Evolutionary conservation across 2,888 invertebrate genomes (phyloP).

Genomic region (Apamea sordens): DNA sequence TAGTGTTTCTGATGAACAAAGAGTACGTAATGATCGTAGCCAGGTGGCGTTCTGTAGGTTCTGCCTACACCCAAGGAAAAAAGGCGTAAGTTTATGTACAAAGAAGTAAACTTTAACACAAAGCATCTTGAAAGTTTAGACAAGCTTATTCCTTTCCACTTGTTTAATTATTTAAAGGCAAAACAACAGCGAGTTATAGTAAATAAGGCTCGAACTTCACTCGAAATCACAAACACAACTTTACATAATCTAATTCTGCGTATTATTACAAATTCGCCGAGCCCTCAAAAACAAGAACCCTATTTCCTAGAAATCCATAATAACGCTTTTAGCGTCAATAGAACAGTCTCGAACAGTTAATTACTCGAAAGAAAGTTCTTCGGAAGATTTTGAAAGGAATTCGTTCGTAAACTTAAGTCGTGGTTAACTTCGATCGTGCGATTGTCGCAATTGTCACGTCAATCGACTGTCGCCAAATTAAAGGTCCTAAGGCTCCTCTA

Average conservation of each 20-base stretch:
- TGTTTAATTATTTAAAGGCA: not conserved
- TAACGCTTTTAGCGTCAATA: constrained; percentile 43
- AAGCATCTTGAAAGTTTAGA: not conserved
- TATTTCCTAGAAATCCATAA: constrained; percentile 33
- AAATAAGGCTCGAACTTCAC: constrained; percentile 20
- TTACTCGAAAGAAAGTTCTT: constrained; percentile 58
- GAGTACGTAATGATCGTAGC: not conserved
- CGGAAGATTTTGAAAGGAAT: constrained; percentile 43
- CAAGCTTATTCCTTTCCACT: too few relatives aligned
- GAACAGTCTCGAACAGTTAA: constrained; percentile 46
- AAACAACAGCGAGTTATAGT: constrained; percentile 10
- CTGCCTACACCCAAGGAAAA: not conserved
- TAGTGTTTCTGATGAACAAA: not conserved
- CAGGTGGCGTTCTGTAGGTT: not conserved
- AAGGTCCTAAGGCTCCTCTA: constrained; percentile 58
- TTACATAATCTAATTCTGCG: constrained; percentile 32
- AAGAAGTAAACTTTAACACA: not conserved
- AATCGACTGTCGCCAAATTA: constrained; percentile 65
- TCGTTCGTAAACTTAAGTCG: constrained; percentile 48
- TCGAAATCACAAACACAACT: constrained; percentile 40
- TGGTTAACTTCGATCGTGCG: constrained; percentile 34
- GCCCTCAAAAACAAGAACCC: constrained; percentile 20
- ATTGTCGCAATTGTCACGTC: constrained; percentile 58
- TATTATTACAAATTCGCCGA: constrained; percentile 40
- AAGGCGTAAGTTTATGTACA: not conserved